Conservation (phyloP, 2,888 invertebrate species). For the Lochmaea crataegi region DNA sequence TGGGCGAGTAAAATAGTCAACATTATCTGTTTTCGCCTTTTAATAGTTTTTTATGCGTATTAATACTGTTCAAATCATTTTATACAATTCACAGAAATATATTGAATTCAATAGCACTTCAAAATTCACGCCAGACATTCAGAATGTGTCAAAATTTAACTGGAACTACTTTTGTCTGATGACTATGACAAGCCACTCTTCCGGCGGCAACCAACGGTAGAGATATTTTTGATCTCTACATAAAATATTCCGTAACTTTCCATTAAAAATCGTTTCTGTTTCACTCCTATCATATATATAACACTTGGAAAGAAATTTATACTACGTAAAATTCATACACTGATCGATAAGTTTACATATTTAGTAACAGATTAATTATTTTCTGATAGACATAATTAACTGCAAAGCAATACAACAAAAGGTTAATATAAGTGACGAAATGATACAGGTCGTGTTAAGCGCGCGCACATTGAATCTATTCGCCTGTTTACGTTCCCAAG, state of each 20-base stretch:
- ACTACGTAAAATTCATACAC: constrained; percentile 6
- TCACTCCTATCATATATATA: constrained; percentile 34
- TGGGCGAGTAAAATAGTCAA: constrained; percentile 63
- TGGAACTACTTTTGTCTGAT: constrained; percentile 42
- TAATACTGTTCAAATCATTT: constrained; percentile 46
- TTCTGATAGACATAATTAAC: constrained; percentile 61
- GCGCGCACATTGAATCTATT: constrained; percentile 56
- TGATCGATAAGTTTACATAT: constrained; percentile 34
- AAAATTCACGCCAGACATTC: constrained; percentile 9
- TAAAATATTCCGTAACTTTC: constrained; percentile 38
- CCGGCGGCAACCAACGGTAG: constrained; percentile 55
- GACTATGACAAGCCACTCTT: constrained; percentile 52
- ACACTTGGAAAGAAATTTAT: constrained; percentile 14
- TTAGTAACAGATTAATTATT: constrained; percentile 53
- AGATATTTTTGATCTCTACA: constrained; percentile 25
- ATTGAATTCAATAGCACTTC: constrained; percentile 31
- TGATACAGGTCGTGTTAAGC: constrained; percentile 55
- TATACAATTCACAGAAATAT: constrained; percentile 54
- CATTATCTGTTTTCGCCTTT: constrained; percentile 65
- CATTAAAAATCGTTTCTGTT: constrained; percentile 37
- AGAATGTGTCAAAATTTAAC: constrained; percentile 18
- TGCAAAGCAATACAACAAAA: constrained; percentile 65
- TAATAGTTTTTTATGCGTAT: constrained; percentile 63
- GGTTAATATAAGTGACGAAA: constrained; percentile 67
- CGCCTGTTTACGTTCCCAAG: constrained; percentile 35